Evolutionary conservation across 2,113 vertebrate species (phyloP), one percentile per base, ranked within the genome.

Genomic region (Lampris incognitus): DNA sequence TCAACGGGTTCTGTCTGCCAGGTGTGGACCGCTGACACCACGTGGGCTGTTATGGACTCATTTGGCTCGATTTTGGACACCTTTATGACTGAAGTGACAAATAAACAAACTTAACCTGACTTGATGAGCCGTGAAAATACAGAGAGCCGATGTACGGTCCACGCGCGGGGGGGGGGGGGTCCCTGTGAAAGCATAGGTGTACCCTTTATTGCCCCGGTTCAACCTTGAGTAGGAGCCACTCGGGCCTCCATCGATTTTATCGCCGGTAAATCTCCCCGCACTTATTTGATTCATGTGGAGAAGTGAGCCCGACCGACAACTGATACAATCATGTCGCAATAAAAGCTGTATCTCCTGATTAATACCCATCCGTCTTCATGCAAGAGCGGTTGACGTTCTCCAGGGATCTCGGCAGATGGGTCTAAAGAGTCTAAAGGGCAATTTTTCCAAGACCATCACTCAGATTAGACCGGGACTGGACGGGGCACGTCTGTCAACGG

Each of bases 221-320:
- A 24, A 24, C 24, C 24, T 57, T 0, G 44, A 81, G 54, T 52
- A 41, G 48, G 71, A 38, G 57, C 66, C 67, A 7, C 48, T 42
- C 48, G 7, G 7, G 13, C 41, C 54, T 48, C 40, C 48, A 87
- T 74, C 82, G 85, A 86, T 90, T 87, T 84, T 68, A 66, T 52
- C 61, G 2, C 66, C n/a, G 7, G 11, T 42, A 72, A 74, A 77
- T 38, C 11, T 50, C 11, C 66, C 38, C 58, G 24, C 48, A 58
- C 36, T n/a, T 46, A 3, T 59, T 74, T 85, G 79, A 89, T 85
- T 84, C 0, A 86, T 87, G 79, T 42, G 37, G 50, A 52, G 24
- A 46, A 37, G 49, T 46, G 61, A 68, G 48, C 10, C 9, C 10
- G n/a, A 41, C n/a, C 67, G 85, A 76, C 79, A 75, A 60, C 62